Conservation (phyloP, 2,113 vertebrate genomes). For the Nematolebias whitei region DNA sequence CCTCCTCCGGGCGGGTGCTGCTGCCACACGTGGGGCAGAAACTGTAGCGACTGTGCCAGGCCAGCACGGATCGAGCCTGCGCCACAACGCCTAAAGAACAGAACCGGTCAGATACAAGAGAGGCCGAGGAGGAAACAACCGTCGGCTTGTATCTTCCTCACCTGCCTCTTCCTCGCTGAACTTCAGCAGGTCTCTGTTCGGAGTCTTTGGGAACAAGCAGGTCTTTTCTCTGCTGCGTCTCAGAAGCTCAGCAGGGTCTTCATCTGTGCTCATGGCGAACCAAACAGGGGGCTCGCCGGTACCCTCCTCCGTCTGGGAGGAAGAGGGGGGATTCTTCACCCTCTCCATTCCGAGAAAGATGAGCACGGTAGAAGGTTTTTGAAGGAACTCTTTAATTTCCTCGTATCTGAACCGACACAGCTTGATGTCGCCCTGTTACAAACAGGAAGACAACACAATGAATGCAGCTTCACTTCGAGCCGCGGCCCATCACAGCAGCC, state of each 20-base stretch:
- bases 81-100: conserved; percentile 84
- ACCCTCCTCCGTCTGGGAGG: conserved; percentile 44
- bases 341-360: conserved; percentile 92
- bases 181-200: conserved; percentile 86
- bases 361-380: conserved; percentile 72
- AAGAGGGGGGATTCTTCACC: conserved; percentile 35
- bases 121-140: no score
- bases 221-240: conserved; percentile 71
- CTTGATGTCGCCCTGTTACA: conserved; percentile 66
- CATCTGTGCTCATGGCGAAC: conserved; percentile 87
- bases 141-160: conserved; percentile 65
- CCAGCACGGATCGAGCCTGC: conserved; percentile 89
- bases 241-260: conserved; percentile 77
- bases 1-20: conserved; percentile 84
- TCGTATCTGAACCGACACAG: conserved; percentile 80
- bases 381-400: conserved; percentile 79
- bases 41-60: conserved; percentile 88
- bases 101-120: accelerated
- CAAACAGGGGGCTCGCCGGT: conserved; percentile 86
- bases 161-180: conserved; percentile 90
- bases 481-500: no score
- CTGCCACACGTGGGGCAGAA: conserved; percentile 93
- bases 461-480: no score
- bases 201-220: conserved; percentile 83
- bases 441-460: neutral